Evolutionary conservation across 1,140 invertebrate species (phyloP).

Genomic region (Pinna nobilis): DNA sequence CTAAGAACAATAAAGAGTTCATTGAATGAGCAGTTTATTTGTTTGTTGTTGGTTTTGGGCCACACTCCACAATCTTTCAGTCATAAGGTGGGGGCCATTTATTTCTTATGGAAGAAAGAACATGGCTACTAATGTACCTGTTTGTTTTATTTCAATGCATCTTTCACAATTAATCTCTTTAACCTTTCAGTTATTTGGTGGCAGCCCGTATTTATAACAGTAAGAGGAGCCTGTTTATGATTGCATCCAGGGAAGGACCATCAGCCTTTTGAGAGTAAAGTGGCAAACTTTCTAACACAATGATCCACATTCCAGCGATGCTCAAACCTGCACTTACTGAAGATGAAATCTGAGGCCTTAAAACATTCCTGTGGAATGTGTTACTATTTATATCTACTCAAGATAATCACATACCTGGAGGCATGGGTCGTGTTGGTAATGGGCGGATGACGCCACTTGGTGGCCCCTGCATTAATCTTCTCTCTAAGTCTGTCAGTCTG

Average conservation of each 20-base stretch:
- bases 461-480: constrained; percentile 59
- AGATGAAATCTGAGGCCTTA: too few species aligned
- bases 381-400: background rate
- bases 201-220: too few species aligned
- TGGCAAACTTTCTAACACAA: background rate
- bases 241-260: too few species aligned
- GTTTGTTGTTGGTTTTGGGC: too few species aligned
- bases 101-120: too few species aligned
- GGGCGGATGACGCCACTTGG: constrained; percentile 64
- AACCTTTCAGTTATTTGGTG: background rate
- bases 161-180: background rate
- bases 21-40: too few species aligned
- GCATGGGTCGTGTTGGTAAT: constrained; percentile 62
- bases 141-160: background rate
- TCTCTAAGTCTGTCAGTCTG: constrained; percentile 62
- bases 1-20: constrained; percentile 26
- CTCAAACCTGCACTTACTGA: too few species aligned
- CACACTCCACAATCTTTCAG: too few species aligned
- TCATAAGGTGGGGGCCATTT: too few species aligned
- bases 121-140: background rate
- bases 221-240: too few species aligned
- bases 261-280: background rate
- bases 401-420: constrained; percentile 51
- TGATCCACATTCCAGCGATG: background rate
- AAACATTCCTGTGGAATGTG: too few species aligned